Base-by-base conservation (phyloP, 2,888 invertebrate genomes). In the Bombylius major region DNA sequence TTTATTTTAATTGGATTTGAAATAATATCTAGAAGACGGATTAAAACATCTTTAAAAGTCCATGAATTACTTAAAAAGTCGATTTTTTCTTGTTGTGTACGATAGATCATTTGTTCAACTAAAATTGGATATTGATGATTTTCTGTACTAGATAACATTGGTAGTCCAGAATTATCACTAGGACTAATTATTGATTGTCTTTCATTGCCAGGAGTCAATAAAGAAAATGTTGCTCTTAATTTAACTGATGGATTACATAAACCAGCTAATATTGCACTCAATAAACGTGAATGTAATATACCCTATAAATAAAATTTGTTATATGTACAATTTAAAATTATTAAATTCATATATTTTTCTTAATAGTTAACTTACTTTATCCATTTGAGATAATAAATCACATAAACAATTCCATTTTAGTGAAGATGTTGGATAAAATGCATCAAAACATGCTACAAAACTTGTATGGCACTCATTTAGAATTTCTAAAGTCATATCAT, bases 371-470 rank as follows among this genome's bases (percentile, higher is more conserved):
- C 69, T 63, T 75, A 84, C 86, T 75, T 83, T 84, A 58, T 82
- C 81, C 67, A 82, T 81, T 68, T 86, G 79, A 36, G 79, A 78
- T n/a, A 93, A 75, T 58, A 91, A 72, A 65, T 90, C 89, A 70
- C 94, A 93, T 1, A 97, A 76, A 66, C 90, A 89, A 61, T 86
- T 86, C 95, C 96, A 96, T 70, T 96, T 96, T 53, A 96, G 76
- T 54, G 85, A 86, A 0, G 91, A 89, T 0, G 94, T 95, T 0
- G 97, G 96, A 73, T 93, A 96, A 76, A 98, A 97, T 0, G 93
- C 93, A 72, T 96, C 93, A 68, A 94, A 97, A 68, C 96, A 94
- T 5, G 88, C 80, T 2, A 91, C 87, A 68, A 94, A 91, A 2
- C 95, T 93, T 55, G 84, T 82, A 63, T 95, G 92, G 56, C 93